phyloP scores from a whole-genome alignment of 2,888 invertebrate species.

The Crioceris asparagi region DNA sequence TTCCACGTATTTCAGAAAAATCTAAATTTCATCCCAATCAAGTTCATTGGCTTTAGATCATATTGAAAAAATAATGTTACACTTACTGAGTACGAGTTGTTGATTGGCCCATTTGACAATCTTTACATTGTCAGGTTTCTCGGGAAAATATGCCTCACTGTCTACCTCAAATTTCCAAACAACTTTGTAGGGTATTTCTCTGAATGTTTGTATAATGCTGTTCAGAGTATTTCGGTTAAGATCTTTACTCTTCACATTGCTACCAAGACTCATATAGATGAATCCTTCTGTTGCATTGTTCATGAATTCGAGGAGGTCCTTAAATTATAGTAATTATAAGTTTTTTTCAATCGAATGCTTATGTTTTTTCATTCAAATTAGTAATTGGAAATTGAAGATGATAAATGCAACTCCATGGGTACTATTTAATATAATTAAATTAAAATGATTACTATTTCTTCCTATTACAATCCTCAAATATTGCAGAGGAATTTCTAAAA shows the following conservation, averaged over 20 bases:
- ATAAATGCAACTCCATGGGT: too few species aligned
- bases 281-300: slow-evolving; percentile 10
- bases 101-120: slow-evolving; percentile 14
- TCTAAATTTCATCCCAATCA: too few species aligned
- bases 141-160: slow-evolving; percentile 2
- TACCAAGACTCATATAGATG: slow-evolving; percentile 17
- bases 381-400: too few species aligned
- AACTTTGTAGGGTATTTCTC: slow-evolving; percentile 13
- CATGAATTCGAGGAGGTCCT: slow-evolving; percentile 11
- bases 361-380: too few species aligned
- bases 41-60: too few species aligned
- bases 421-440: too few species aligned
- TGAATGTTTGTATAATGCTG: slow-evolving; percentile 10
- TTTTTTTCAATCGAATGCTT: not conserved
- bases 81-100: slow-evolving; percentile 14
- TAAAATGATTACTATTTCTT: too few species aligned
- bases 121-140: slow-evolving; percentile 12
- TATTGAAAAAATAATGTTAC: not conserved
- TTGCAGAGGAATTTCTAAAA: too few species aligned
- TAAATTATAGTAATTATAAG: slow-evolving; percentile 4
- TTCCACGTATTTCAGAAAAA: too few species aligned
- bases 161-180: slow-evolving; percentile 16
- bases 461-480: too few species aligned
- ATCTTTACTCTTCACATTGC: slow-evolving; percentile 12
- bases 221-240: slow-evolving; percentile 4